These are phyloP conservation scores for Nibea albiflora DNA, from an alignment of 2,113 vertebrate species.

Conservation along the genomic window DNA sequence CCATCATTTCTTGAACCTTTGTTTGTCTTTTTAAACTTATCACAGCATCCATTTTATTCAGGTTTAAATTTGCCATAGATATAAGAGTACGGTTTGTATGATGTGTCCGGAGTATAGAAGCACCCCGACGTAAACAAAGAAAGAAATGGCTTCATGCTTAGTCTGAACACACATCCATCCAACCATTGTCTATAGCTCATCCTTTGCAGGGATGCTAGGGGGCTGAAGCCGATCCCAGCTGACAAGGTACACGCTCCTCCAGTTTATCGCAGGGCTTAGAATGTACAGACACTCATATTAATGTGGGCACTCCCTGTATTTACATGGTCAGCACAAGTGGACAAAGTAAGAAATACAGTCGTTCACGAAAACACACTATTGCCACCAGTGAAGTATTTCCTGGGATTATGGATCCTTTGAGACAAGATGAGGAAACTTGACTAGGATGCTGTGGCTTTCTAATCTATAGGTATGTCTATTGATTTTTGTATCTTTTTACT, in stretches of 20 bases:
- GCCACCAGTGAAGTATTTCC: neutral
- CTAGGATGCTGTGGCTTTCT: neutral
- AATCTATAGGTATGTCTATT: slow-evolving; percentile 26
- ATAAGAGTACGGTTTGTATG: neutral
- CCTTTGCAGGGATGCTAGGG: too few relatives aligned
- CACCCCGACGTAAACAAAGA: neutral
- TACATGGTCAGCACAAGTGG: neutral
- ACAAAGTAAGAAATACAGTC: neutral
- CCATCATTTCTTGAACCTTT: too few relatives aligned
- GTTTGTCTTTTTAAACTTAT: neutral
- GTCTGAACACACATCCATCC: neutral
- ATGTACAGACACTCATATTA: neutral
- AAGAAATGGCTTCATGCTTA: neutral
- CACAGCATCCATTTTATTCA: neutral
- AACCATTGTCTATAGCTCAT: too few relatives aligned
- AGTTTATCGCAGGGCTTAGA: neutral
- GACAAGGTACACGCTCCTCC: too few relatives aligned
- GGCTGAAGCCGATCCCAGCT: too few relatives aligned
- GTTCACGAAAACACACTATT: neutral
- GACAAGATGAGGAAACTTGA: neutral
- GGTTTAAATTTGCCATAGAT: neutral
- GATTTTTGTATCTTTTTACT: slow-evolving; percentile 39
- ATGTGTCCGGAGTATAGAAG: neutral
- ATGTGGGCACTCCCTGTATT: neutral
- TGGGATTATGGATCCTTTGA: neutral